Base-by-base conservation (phyloP, 2,888 invertebrate genomes). In the Timandra comae region DNA sequence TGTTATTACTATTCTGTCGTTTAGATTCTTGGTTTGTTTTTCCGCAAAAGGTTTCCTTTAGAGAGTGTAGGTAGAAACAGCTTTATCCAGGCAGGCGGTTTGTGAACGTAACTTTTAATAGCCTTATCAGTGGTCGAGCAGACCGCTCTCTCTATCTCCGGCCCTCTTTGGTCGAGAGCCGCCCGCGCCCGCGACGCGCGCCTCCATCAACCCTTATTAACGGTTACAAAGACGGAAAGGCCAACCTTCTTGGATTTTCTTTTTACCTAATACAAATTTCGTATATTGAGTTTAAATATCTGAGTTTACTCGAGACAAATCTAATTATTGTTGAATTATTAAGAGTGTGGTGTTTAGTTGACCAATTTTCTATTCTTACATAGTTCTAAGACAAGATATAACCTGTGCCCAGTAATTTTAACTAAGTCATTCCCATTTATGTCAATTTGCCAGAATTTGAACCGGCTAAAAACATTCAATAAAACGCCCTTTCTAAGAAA, bases 51-150 rank as follows among this genome's bases (percentile, higher is more conserved):
- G 43, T 62, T 69, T 75, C 54, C 65, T 68, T 61, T 63, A 52
- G 52, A 61, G 67, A 72, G 59, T 52, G 63, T 63, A 56, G 55
- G 58, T 60, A 57, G 60, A 69, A 67, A 74, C 63, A 62, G 56
- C 60, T 69, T 69, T 69, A 76, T 75, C 67, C 74, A 64, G 60
- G 47, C 64, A 56, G 59, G 61, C 62, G 63, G 67, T 68, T 70
- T 69, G 63, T 56, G 56, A 71, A 73, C 68, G 77, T 76, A 78
- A 85, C 75, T 85, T 85, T 78, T 81, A 81, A 84, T 81, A 85
- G 79, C 75, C 76, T 81, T 84, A 84, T 84, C 80, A 71, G 77
- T 69, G 56, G 67, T 63, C 60, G 52, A 59, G 62, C 80, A 80
- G 77, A 65, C 76, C 65, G 62, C 60, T 53, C 61, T 63, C 56